Evolutionary conservation across 2,888 invertebrate species (phyloP).

Genomic region (Catocala sponsa): DNA sequence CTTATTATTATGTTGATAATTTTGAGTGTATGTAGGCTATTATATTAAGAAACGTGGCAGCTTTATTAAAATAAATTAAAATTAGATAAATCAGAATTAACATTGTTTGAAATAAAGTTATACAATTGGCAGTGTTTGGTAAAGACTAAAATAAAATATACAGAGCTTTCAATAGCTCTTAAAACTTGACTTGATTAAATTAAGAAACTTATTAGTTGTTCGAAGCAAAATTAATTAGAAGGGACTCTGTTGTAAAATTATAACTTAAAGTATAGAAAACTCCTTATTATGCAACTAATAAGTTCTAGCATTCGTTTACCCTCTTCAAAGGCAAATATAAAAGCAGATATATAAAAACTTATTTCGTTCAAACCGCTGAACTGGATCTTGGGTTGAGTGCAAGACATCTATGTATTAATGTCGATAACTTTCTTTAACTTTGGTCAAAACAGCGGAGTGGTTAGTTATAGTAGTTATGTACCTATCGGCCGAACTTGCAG

Average conservation of each 20-base stretch:
- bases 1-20: too few species aligned
- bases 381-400: not conserved
- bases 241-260: constrained; percentile 17
- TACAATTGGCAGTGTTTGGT: too few species aligned
- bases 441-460: constrained; percentile 12
- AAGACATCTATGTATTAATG: constrained; percentile 11
- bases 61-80: too few species aligned
- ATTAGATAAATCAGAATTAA: too few species aligned
- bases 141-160: constrained; percentile 25
- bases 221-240: constrained; percentile 31
- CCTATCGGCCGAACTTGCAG: constrained; percentile 24
- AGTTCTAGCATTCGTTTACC: too few species aligned
- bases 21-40: too few species aligned
- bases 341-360: too few species aligned
- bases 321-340: too few species aligned
- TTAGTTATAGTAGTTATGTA: constrained; percentile 32
- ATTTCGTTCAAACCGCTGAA: too few species aligned
- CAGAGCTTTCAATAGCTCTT: constrained; percentile 22
- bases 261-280: constrained; percentile 19
- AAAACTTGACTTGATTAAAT: constrained; percentile 28
- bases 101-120: too few species aligned
- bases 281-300: constrained; percentile 21
- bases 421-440: constrained; percentile 26
- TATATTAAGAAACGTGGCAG: too few species aligned
- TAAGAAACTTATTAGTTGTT: constrained; percentile 29